These are phyloP conservation scores for Erynnis tages DNA, from an alignment of 2,888 invertebrate species.

Conservation along the genomic window DNA sequence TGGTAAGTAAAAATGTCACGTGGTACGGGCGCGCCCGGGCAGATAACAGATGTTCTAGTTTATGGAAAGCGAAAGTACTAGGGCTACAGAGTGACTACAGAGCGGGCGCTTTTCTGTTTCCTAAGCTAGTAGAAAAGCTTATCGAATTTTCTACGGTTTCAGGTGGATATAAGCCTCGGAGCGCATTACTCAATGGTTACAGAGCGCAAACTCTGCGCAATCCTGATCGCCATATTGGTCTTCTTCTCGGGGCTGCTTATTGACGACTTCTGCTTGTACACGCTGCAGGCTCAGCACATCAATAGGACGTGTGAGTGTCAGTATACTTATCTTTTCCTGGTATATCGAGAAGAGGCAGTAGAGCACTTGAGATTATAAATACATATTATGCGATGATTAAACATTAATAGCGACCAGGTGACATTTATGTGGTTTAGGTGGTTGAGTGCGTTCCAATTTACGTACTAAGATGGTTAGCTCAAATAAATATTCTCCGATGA, in stretches of 20 bases:
- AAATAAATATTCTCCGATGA: too few species aligned
- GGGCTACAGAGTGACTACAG: too few species aligned
- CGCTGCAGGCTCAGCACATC: conserved; percentile 58
- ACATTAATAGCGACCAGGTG: neutral
- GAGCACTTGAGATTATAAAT: neutral
- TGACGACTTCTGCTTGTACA: conserved; percentile 72
- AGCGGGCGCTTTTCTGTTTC: too few species aligned
- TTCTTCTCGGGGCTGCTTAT: conserved; percentile 66
- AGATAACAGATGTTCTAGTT: too few species aligned
- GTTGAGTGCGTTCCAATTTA: too few species aligned
- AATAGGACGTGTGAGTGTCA: conserved; percentile 65
- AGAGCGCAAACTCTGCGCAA: conserved; percentile 64
- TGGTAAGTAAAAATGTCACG: too few species aligned
- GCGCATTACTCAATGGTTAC: conserved; percentile 60
- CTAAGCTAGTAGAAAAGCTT: neutral
- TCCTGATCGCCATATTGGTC: conserved; percentile 63
- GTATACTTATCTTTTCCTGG: too few species aligned
- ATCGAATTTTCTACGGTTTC: conserved; percentile 20
- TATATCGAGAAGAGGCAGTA: too few species aligned
- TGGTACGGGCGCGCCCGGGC: too few species aligned
- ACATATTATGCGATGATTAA: neutral
- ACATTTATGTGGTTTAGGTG: too few species aligned
- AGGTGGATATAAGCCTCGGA: conserved; percentile 72
- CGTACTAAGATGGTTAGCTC: too few species aligned
- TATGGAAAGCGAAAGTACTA: too few species aligned